Base-by-base conservation (phyloP, 2,113 vertebrate genomes). In the Syrmaticus mikado region DNA sequence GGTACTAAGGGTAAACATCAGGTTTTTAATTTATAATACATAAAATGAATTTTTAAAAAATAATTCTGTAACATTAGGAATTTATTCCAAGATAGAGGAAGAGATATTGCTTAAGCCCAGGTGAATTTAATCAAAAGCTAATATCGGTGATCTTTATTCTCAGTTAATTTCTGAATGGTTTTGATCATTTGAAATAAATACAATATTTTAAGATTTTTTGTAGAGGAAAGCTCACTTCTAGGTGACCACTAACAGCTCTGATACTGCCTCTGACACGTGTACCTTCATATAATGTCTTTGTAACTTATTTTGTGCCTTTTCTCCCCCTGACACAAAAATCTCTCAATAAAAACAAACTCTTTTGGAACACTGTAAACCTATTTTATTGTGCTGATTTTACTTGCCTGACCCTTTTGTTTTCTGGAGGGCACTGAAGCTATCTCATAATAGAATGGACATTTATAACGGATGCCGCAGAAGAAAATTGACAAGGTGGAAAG, bases 401-500 rank as follows among this genome's bases (percentile, higher is more conserved):
- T 95, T 93, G 57, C 68, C 50, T 94, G 71, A 84, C 78, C 68
- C 50, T 86, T 85, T 87, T 87, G 75, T 89, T 94, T 95, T 93
- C 92, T 92, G 76, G 76, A 92, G 82, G 75, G 71, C 38, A 45
- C n/a, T 66, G 68, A 85, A 85, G 61, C 82, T 73, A 57, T 55
- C 79, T 94, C 57, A 48, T 27, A 92, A 85, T 88, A 94, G 91
- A 97, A 74, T 21, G 90, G 89, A 90, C 92, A 92, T 94, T 97
- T 94, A 77, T 92, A 85, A 82, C 72, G 2, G 79, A 25, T 65
- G 65, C 85, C 87, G 41, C 83, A 81, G 90, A 91, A 94, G 93
- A 93, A 93, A 96, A 96, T 91, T 92, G 92, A 96, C 94, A 96
- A 96, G 83, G 85, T 96, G 89, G 95, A 96, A 96, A 95, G 94